Evolutionary conservation across 1,140 invertebrate species (phyloP), one percentile per base, ranked within the genome.

Genomic region (Bradysia coprophila): DNA sequence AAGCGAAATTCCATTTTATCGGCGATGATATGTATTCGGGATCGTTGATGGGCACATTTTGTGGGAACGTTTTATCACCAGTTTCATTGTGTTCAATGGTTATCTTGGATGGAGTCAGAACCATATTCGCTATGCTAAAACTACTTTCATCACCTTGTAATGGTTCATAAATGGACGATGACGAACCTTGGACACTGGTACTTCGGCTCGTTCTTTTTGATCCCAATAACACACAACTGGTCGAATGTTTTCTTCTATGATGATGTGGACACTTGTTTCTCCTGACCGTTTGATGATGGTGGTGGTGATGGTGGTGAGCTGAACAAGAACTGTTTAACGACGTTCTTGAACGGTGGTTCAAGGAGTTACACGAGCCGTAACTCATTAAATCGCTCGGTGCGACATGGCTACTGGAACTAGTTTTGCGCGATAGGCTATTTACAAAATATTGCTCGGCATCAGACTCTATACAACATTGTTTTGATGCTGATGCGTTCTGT

Each of bases 201-300:
- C 53, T 55, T 56, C 1, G 54, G 53, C 0, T 46, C 51, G 38
- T 54, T 55, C 36, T 51, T 49, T 6, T 59, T 57, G 1, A 59
- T 40, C 22, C 53, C 55, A 4, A 55, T 38, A 38, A 57, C 21
- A 5, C 55, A 59, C 15, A 57, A 55, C 6, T 28, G 24, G 24
- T 28, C 6, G 24, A 57, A 59, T 2, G 50, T 55, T 41, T 59
- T 59, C 31, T 55, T 55, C 22, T 56, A 2, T 55, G 54, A 1
- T 56, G 50, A 13, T 59, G 46, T 2, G 51, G 42, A 5, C 48
- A 47, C 22, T 53, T 54, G 16, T 51, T 53, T 21, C 54, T 55
- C 3, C 55, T 43, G 42, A 57, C 46, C n/a, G 6, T 5, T 19
- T 4, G 8, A 10, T 34, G 55, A 57, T 10, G 57, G 57, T 1